phyloP scores from a whole-genome alignment of 2,888 invertebrate genomes.

The Drosophila cracens region DNA sequence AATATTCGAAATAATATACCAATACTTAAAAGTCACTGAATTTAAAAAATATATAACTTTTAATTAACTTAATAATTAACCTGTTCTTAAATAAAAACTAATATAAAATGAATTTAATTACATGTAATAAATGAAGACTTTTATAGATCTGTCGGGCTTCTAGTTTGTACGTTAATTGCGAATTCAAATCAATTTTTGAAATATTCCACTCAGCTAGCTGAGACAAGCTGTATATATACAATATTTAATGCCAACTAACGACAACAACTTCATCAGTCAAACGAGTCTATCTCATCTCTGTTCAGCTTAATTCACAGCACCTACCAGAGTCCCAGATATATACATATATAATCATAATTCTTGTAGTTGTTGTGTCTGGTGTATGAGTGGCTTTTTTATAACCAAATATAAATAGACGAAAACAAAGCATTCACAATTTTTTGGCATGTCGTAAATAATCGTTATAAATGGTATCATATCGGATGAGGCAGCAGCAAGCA shows the following conservation, averaged over 20 bases:
- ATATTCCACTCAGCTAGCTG: slow-evolving; percentile 21
- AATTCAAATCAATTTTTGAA: slow-evolving; percentile 33
- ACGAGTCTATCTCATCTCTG: slow-evolving; percentile 22
- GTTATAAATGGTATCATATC: slow-evolving; percentile 73
- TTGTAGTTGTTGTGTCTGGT: slow-evolving; percentile 24
- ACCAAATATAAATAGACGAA: slow-evolving; percentile 26
- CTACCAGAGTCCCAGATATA: slow-evolving; percentile 53
- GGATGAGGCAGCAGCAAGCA: slow-evolving; percentile 41
- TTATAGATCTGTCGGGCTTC: slow-evolving; percentile 26
- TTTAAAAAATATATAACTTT: not conserved
- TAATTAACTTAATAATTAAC: not conserved
- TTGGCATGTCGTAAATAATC: slow-evolving; percentile 71
- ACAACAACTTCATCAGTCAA: slow-evolving; percentile 65
- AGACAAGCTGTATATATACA: slow-evolving; percentile 24
- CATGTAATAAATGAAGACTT: slow-evolving; percentile 21
- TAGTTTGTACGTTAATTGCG: slow-evolving; percentile 34
- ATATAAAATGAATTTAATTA: slow-evolving; percentile 2
- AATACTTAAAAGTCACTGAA: not conserved
- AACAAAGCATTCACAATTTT: slow-evolving; percentile 56
- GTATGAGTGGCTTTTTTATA: slow-evolving; percentile 24
- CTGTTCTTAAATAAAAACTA: slow-evolving; percentile 1
- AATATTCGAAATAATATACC: not conserved
- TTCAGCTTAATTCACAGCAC: slow-evolving; percentile 34
- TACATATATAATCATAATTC: slow-evolving; percentile 40
- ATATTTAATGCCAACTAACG: slow-evolving; percentile 64